phyloP scores from a whole-genome alignment of 2,797 vertebrate genomes.

The Intellagama lesueurii region DNA sequence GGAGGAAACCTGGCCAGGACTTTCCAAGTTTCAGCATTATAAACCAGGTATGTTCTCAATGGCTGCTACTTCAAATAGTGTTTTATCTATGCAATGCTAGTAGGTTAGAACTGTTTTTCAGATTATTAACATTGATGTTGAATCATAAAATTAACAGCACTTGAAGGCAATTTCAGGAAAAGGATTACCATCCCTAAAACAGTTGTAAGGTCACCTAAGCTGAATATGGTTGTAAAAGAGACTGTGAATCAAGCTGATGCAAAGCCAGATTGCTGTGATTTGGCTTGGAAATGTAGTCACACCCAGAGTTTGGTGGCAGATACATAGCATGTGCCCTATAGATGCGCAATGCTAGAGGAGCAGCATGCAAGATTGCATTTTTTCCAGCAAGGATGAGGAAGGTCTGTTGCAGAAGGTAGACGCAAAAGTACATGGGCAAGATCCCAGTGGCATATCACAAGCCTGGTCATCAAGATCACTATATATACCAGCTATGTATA shows the following conservation, averaged over 20 bases:
- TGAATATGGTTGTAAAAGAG: no score
- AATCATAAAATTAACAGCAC: background rate
- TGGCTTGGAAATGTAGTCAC: background rate
- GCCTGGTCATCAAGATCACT: background rate
- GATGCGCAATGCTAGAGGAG: no score
- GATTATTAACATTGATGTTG: background rate
- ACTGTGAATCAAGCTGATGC: no score
- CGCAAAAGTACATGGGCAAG: background rate
- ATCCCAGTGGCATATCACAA: background rate
- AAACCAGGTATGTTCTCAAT: slow-evolving; percentile 79
- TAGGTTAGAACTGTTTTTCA: background rate
- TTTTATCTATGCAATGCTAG: background rate
- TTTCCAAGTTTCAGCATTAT: slow-evolving; percentile 86
- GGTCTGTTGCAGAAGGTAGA: background rate
- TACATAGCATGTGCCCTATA: no score
- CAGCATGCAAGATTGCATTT: no score
- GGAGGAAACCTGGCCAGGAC: slow-evolving; percentile 89
- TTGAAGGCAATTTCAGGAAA: slow-evolving; percentile 11
- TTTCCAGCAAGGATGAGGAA: no score
- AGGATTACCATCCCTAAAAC: slow-evolving; percentile 28
- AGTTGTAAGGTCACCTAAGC: background rate
- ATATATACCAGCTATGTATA: background rate
- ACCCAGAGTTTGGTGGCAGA: no score
- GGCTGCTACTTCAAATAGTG: background rate
- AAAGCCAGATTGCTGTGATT: no score